Conservation (phyloP, 2,888 invertebrate species). For the Melinopterus prodromus region DNA sequence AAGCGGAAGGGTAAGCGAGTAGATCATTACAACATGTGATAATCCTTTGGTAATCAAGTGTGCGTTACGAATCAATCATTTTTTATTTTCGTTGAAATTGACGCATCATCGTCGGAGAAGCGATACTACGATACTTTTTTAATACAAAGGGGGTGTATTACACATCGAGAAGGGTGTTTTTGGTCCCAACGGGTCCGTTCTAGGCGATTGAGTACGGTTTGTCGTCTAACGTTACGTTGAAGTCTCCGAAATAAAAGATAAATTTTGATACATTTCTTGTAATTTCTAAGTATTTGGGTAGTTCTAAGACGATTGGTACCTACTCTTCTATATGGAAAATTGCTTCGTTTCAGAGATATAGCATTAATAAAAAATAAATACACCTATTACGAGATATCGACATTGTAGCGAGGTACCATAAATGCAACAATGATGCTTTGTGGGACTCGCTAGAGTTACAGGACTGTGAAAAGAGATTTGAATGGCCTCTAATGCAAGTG, state of each 20-base stretch:
- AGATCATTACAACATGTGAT: conserved; percentile 52
- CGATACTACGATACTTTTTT: conserved; percentile 29
- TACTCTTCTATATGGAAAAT: no score
- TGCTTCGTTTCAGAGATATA: no score
- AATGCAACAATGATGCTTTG: not conserved
- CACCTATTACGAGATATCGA: not conserved
- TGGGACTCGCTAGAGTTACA: not conserved
- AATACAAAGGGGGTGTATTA: conserved; percentile 27
- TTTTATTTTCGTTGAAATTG: conserved; percentile 57
- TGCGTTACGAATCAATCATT: conserved; percentile 60
- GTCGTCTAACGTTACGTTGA: no score
- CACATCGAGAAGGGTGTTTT: no score
- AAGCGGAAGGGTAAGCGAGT: conserved; percentile 42
- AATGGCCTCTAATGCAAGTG: not conserved
- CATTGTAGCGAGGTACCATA: not conserved
- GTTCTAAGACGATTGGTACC: no score
- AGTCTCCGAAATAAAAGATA: no score
- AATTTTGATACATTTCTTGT: no score
- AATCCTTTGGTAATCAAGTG: conserved; percentile 60
- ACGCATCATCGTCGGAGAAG: conserved; percentile 53
- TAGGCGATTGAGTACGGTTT: no score
- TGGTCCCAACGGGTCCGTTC: no score
- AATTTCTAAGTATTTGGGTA: no score
- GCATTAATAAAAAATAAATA: not conserved
- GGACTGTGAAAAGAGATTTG: not conserved